A percentile compares a stretch with the other conserved stretches of the same genome.
These are phyloP conservation scores for Chironex yamaguchii DNA, from an alignment of 30 jellyfish, hydroid and myxozoan species.

Conservation along the genomic window DNA sequence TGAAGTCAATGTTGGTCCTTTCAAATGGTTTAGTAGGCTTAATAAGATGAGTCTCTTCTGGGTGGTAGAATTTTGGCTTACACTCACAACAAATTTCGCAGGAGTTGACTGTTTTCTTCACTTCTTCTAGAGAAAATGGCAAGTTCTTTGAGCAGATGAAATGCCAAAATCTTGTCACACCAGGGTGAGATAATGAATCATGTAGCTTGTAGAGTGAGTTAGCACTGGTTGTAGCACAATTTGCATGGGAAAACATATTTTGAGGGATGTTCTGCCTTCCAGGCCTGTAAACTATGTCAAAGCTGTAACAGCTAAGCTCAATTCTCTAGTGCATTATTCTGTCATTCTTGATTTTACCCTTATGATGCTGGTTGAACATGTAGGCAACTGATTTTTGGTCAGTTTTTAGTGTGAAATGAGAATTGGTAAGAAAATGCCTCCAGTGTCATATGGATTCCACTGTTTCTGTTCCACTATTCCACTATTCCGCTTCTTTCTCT, in stretches of 20 bases:
- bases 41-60: neutral
- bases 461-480: no score
- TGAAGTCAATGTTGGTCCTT: no score
- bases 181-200: slow-evolving; percentile 77
- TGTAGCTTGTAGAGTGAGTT: slow-evolving; percentile 26
- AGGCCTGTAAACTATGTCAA: slow-evolving; percentile 82
- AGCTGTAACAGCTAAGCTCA: slow-evolving; percentile 63
- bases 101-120: no score
- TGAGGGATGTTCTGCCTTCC: slow-evolving; percentile 77
- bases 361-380: slow-evolving; percentile 64
- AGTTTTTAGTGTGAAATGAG: slow-evolving; percentile 68
- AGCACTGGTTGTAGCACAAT: slow-evolving; percentile 27
- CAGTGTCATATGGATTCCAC: slow-evolving; percentile 74
- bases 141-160: slow-evolving; percentile 8
- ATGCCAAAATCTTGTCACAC: slow-evolving; percentile 69
- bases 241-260: slow-evolving; percentile 63
- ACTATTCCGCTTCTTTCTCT: slow-evolving; percentile 83
- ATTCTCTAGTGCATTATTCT: slow-evolving; percentile 76
- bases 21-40: slow-evolving; percentile 3
- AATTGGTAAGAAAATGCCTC: slow-evolving; percentile 68
- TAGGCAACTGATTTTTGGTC: slow-evolving; percentile 78
- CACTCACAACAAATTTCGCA: slow-evolving; percentile 49
- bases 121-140: slow-evolving; percentile 39
- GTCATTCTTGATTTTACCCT: slow-evolving; percentile 74
- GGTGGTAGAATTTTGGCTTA: slow-evolving; percentile 1